Percentiles rank a stretch among this genome's conserved stretches.
Evolutionary conservation across 2,113 vertebrate genomes (phyloP).

Genomic region (Serilophus lunatus): DNA sequence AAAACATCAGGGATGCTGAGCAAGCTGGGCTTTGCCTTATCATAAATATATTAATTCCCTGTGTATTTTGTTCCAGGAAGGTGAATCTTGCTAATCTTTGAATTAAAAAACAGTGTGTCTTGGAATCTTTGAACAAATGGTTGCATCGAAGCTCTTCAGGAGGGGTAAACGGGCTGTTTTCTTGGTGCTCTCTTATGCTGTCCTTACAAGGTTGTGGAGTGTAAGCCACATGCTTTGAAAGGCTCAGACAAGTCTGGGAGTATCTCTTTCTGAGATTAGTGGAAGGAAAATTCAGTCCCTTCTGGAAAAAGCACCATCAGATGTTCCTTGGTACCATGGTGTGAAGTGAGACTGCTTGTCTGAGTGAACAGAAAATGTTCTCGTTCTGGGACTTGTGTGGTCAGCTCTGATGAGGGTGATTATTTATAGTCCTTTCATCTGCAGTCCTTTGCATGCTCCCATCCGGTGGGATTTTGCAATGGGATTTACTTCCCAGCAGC

Average conservation of each 20-base stretch:
- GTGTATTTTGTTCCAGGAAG: neutral
- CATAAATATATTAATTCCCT: neutral
- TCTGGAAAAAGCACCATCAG: neutral
- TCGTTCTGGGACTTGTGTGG: neutral
- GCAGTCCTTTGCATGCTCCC: neutral
- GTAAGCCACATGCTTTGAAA: rapidly evolving
- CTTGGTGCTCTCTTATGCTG: neutral
- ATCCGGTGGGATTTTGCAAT: slow-evolving; percentile 5
- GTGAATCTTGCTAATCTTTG: neutral
- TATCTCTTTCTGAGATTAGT: neutral
- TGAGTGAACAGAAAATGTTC: neutral
- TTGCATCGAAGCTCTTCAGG: neutral
- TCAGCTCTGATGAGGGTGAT: neutral
- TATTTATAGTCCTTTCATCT: slow-evolving; percentile 23
- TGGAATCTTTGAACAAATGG: neutral
- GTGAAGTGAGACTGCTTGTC: neutral
- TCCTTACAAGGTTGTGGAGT: neutral
- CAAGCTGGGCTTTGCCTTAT: too few species aligned
- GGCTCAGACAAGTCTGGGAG: rapidly evolving
- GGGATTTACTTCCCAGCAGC: slow-evolving; percentile 15
- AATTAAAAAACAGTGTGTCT: neutral
- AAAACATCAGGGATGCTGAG: neutral
- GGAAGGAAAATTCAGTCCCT: neutral
- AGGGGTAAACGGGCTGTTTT: neutral
- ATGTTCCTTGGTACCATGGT: neutral